phyloP scores from a whole-genome alignment of 2,888 invertebrate genomes.

The Lordiphosa andalusiaca region DNA sequence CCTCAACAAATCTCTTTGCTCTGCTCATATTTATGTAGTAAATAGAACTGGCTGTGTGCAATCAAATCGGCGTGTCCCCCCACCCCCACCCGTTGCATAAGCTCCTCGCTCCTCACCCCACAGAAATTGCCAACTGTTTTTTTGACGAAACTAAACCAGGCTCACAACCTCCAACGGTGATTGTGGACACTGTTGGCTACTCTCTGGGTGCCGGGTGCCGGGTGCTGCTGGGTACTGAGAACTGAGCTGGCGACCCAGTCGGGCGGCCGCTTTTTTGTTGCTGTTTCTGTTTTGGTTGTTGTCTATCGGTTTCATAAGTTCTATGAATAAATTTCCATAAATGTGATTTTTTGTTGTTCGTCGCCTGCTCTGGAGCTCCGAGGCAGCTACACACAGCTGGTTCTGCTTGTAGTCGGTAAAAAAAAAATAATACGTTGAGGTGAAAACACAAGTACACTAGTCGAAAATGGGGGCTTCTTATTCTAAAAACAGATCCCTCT shows the following conservation, averaged over 20 bases:
- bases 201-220: slow-evolving; percentile 7
- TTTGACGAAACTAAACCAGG: slow-evolving; percentile 71
- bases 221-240: slow-evolving; percentile 3
- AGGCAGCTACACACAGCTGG: slow-evolving; percentile 66
- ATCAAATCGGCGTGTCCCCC: slow-evolving; percentile 37
- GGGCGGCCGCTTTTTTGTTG: slow-evolving; percentile 67
- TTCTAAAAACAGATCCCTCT: too few relatives aligned
- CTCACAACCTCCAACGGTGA: slow-evolving; percentile 59
- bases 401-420: slow-evolving; percentile 30
- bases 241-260: slow-evolving; percentile 59
- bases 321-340: slow-evolving; percentile 80
- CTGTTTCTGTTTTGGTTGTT: slow-evolving; percentile 29
- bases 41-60: slow-evolving; percentile 43
- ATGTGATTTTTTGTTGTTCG: slow-evolving; percentile 59
- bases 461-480: slow-evolving; percentile 18
- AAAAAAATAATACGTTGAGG: slow-evolving; percentile 29
- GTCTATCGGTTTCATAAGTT: slow-evolving; percentile 77
- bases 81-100: slow-evolving; percentile 24
- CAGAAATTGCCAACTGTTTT: slow-evolving; percentile 60
- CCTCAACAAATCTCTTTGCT: slow-evolving; percentile 28
- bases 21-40: slow-evolving; percentile 40
- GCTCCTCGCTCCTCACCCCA: slow-evolving; percentile 17
- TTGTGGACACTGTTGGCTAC: neutral
- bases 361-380: slow-evolving; percentile 32
- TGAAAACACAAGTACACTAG: slow-evolving; percentile 34